Conservation (phyloP, 2,888 invertebrate species). For the Zootermopsis nevadensis region DNA sequence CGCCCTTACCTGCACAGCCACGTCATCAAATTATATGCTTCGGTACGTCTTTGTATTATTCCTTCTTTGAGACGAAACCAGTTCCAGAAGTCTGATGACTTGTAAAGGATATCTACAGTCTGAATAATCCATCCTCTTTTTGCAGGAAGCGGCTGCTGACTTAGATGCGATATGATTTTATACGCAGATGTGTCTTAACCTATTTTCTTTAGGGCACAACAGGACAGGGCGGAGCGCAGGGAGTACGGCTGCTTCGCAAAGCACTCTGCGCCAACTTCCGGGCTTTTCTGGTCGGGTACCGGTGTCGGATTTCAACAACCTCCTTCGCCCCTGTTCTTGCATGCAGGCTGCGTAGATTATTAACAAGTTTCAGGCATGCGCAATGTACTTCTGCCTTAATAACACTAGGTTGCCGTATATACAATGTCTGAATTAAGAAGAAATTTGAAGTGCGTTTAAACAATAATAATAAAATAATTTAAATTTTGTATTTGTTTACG, state of each 20-base stretch:
- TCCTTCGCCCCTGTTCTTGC: not conserved
- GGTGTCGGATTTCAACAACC: conserved; percentile 42
- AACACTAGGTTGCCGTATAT: not conserved
- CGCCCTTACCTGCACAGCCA: not conserved
- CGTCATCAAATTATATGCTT: not conserved
- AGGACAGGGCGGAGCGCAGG: not conserved
- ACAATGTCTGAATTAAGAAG: too few relatives aligned
- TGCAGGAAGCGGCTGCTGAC: conserved; percentile 30
- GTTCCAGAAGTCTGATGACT: not conserved
- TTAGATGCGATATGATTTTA: conserved; percentile 27
- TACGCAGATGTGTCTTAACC: conserved; percentile 37
- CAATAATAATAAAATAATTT: too few relatives aligned
- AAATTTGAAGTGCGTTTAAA: too few relatives aligned
- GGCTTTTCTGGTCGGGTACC: conserved; percentile 46
- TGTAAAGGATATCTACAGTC: conserved; percentile 4
- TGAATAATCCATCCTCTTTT: not conserved
- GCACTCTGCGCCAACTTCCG: conserved; percentile 44
- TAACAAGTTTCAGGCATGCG: not conserved
- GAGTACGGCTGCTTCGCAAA: not conserved
- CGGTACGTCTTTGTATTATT: too few relatives aligned
- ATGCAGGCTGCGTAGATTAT: not conserved
- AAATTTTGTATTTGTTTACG: too few relatives aligned
- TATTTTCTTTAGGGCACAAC: conserved; percentile 30
- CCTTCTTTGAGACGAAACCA: not conserved
- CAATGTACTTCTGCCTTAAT: not conserved